Evolutionary conservation across 92 coral and sea anemone species (phyloP).

Genomic region (Pocillopora meandrina): DNA sequence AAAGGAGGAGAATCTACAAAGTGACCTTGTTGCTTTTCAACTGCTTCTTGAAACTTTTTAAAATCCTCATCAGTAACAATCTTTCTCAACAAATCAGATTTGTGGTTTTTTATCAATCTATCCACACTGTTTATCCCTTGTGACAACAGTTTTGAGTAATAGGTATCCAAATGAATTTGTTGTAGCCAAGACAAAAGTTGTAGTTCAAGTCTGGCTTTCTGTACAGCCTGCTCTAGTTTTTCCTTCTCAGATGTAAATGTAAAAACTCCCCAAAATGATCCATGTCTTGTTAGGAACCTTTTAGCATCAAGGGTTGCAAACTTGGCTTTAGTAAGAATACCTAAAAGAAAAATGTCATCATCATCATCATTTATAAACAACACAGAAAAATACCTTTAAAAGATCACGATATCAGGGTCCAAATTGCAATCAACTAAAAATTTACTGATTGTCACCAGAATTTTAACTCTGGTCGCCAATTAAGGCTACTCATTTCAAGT

Average conservation of each 20-base stretch:
- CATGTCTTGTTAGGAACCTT: slow-evolving; percentile 59
- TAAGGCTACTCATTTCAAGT: no score
- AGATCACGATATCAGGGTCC: no score
- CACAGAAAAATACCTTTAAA: no score
- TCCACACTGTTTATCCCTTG: slow-evolving; percentile 34
- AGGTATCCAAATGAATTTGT: slow-evolving; percentile 5
- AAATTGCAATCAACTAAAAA: no score
- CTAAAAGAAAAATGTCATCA: slow-evolving; percentile 22
- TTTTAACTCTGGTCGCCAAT: no score
- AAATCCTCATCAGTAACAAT: slow-evolving; percentile 4
- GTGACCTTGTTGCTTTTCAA: neutral
- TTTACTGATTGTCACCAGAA: no score
- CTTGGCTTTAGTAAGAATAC: slow-evolving; percentile 49
- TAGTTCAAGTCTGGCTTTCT: slow-evolving; percentile 26
- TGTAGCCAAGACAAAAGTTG: slow-evolving; percentile 28
- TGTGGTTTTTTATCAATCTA: neutral
- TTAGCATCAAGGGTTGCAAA: slow-evolving; percentile 68
- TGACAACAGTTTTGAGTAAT: slow-evolving; percentile 20
- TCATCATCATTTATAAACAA: no score
- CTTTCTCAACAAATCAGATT: neutral
- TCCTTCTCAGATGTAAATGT: slow-evolving; percentile 36
- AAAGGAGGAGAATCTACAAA: slow-evolving; percentile 2
- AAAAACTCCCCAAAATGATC: slow-evolving; percentile 60
- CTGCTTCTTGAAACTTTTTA: slow-evolving; percentile 7
- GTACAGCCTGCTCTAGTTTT: slow-evolving; percentile 20